Evolutionary conservation across 2,888 invertebrate species (phyloP), one percentile per base, ranked within the genome.

Genomic region (Dichetophora obliterata): DNA sequence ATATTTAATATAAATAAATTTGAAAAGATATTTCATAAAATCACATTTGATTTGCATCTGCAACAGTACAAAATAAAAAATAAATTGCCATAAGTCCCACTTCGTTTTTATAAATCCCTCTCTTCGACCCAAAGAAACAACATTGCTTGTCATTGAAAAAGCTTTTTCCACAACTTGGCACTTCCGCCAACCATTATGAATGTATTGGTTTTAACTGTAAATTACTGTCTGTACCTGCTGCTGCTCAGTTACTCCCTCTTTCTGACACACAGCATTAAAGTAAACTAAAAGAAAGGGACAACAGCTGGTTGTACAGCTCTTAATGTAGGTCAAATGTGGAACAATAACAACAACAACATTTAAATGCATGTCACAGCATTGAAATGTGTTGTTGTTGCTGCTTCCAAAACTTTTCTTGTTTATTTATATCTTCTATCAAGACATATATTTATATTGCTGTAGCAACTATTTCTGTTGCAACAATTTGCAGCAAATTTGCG

Each of bases 321-420:
- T 19, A 59, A 71, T 37, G 71, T 71, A 8, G 71, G 71, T 71
- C 71, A 71, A 34, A 34, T 59, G 37, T 71, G 37, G n/a, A 22
- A 11, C 27, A 22, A 14, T 14, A 37, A 48, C 66, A 66, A 34
- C 70, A 70, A 70, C 70, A 54, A 57, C 4, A 34, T 14, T n/a
- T 19, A 34, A 34, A 34, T 57, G 57, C 54, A 57, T 70, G 71
- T 71, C 71, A 71, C 37, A 71, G 16, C 71, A 71, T 34, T 71
- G 57, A 71, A 71, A 34, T 70, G 54, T 19, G 27, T 50, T 24
- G 68, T 68, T 16, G 34, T n/a, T 63, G 63, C n/a, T 16, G 34
- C 2, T 34, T 14, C 5, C 3, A 19, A 54, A 34, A n/a, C 22
- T 34, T 27, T 68, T 22, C 27, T n/a, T 66, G 16, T 5, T 59